These are phyloP conservation scores for Darevskia nairensis DNA, from an alignment of 2,797 vertebrate species.

Conservation along the genomic window DNA sequence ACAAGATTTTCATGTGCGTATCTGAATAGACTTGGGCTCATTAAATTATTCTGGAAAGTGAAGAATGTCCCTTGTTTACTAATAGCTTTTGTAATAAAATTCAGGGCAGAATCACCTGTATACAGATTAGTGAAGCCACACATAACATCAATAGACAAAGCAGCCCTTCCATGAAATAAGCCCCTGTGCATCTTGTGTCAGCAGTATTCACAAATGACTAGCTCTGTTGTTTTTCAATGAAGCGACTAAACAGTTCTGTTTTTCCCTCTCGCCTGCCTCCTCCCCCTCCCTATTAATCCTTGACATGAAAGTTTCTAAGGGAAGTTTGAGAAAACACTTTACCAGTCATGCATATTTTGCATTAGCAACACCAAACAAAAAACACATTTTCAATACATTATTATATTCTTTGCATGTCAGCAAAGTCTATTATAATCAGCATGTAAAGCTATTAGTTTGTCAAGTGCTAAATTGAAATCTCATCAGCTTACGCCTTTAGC, in stretches of 20 bases:
- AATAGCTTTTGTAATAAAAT: conserved; percentile 72
- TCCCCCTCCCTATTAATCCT: conserved; percentile 16
- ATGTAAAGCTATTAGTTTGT: conserved; percentile 35
- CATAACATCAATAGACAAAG: conserved; percentile 60
- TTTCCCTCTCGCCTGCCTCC: conserved; percentile 3
- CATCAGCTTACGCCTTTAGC: conserved; percentile 26
- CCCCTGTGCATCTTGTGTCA: conserved; percentile 14
- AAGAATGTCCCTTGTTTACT: conserved; percentile 60
- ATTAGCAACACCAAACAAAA: background rate
- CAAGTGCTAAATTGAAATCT: conserved; percentile 29
- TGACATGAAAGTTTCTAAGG: conserved; percentile 20
- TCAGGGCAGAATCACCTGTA: conserved; percentile 59
- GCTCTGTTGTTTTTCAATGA: conserved; percentile 28
- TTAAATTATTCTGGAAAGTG: conserved; percentile 51
- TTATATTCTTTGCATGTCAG: conserved; percentile 12
- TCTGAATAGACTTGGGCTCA: background rate
- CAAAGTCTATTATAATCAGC: conserved; percentile 38
- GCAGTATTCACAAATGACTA: conserved; percentile 38
- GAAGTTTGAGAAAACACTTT: conserved; percentile 32
- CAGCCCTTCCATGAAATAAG: conserved; percentile 43
- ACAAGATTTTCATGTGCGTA: conserved; percentile 32
- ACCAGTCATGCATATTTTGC: conserved; percentile 8
- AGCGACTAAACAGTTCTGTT: conserved; percentile 5
- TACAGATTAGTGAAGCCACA: conserved; percentile 59
- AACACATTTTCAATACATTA: conserved; percentile 33